Conservation (phyloP, 2,888 invertebrate genomes). For the Chironomus riparius region DNA sequence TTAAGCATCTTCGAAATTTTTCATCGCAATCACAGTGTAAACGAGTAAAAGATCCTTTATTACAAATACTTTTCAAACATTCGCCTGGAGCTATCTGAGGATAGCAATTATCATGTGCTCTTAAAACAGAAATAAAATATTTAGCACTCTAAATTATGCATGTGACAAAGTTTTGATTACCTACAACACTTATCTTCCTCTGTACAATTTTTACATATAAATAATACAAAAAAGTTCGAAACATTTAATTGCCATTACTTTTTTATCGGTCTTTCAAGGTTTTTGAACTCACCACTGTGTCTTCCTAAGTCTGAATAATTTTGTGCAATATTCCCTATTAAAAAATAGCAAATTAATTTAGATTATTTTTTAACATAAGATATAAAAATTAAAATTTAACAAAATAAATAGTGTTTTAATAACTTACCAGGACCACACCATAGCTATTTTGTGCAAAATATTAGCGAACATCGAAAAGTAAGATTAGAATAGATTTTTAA, state of each 20-base stretch:
- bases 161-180: conserved; percentile 61
- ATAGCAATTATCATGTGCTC: conserved; percentile 64
- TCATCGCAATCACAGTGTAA: conserved; percentile 70
- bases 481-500: neutral
- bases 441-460: conserved; percentile 37
- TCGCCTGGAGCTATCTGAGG: conserved; percentile 50
- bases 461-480: neutral
- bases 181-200: conserved; percentile 61
- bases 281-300: conserved; percentile 40
- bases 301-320: conserved; percentile 56
- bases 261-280: neutral
- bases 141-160: conserved; percentile 41
- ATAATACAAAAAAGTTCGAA: neutral
- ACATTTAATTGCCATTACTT: neutral
- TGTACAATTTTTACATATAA: neutral
- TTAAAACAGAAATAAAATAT: conserved; percentile 47
- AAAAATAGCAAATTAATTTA: too few relatives aligned
- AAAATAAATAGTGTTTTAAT: too few relatives aligned
- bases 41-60: conserved; percentile 52
- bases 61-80: conserved; percentile 57
- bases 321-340: conserved; percentile 48
- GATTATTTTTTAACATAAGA: too few relatives aligned
- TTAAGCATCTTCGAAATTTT: conserved; percentile 58
- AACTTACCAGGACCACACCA: conserved; percentile 63
- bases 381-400: too few relatives aligned